phyloP scores from a whole-genome alignment of 2,797 vertebrate species.

The Epinephelus malabaricus region DNA sequence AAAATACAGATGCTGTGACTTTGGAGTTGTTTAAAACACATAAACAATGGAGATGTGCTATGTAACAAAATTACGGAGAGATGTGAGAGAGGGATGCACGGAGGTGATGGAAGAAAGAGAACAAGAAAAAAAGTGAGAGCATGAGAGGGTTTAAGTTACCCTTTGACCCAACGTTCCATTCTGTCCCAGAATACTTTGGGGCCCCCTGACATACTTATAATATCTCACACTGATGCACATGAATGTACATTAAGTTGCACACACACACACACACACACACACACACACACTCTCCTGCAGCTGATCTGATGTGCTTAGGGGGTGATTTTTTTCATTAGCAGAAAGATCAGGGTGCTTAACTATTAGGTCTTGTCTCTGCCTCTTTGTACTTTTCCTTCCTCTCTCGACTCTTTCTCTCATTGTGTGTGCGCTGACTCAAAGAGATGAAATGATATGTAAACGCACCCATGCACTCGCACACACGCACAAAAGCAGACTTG shows the following conservation, averaged over 20 bases:
- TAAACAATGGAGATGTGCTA: too few species aligned
- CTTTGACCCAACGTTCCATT: slow-evolving; percentile 68
- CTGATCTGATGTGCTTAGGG: slow-evolving; percentile 42
- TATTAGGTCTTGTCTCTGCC: slow-evolving; percentile 35
- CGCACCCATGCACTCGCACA: background rate
- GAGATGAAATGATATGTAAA: slow-evolving; percentile 22
- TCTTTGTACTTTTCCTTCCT: slow-evolving; percentile 8
- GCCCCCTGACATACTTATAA: slow-evolving; percentile 59
- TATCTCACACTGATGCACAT: slow-evolving; percentile 60
- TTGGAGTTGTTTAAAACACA: background rate
- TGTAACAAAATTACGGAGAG: background rate
- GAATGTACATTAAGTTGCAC: slow-evolving; percentile 41
- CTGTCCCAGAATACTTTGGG: slow-evolving; percentile 59
- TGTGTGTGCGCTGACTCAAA: background rate
- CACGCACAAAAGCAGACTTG: slow-evolving; percentile 15
- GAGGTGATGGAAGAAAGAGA: slow-evolving; percentile 1
- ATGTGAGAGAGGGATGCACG: background rate
- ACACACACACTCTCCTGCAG: slow-evolving; percentile 18
- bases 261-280: too few species aligned
- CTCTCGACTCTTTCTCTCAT: slow-evolving; percentile 1
- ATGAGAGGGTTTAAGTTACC: slow-evolving; percentile 50
- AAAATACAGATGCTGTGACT: background rate
- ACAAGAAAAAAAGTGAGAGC: background rate
- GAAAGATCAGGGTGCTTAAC: slow-evolving; percentile 43
- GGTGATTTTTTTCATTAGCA: slow-evolving; percentile 57